phyloP scores from a whole-genome alignment of 2,888 invertebrate species.

The Thymelicus acteon region DNA sequence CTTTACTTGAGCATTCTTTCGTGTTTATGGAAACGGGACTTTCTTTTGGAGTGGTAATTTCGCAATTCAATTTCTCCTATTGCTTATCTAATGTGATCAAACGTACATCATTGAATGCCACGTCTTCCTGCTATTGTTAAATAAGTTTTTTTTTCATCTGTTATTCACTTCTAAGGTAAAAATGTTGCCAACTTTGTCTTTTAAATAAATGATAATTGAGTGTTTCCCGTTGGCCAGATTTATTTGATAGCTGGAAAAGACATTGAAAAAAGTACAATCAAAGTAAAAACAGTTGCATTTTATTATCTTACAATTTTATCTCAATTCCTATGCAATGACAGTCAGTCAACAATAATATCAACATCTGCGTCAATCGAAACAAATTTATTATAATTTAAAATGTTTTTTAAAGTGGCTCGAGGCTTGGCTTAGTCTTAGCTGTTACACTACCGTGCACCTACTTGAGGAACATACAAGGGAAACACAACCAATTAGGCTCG shows the following conservation, averaged over 20 bases:
- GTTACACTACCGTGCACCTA: slow-evolving; percentile 30
- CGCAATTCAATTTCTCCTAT: slow-evolving; percentile 12
- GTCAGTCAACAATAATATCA: too few species aligned
- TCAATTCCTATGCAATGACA: too few species aligned
- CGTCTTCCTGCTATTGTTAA: neutral
- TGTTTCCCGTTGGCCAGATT: too few species aligned
- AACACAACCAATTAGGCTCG: slow-evolving; percentile 55
- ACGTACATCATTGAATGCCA: neutral
- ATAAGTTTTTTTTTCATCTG: slow-evolving; percentile 8
- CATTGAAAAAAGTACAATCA: too few species aligned
- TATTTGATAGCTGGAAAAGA: too few species aligned
- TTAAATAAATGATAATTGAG: too few species aligned
- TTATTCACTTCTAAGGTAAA: neutral
- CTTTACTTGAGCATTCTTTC: slow-evolving; percentile 29
- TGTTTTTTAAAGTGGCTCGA: neutral
- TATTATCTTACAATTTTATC: too few species aligned
- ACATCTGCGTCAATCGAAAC: too few species aligned
- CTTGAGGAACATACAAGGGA: slow-evolving; percentile 51
- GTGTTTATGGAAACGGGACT: slow-evolving; percentile 18
- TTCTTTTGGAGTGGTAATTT: neutral
- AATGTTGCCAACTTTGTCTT: too few species aligned
- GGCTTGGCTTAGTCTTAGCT: neutral
- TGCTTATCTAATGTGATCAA: neutral
- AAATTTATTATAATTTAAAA: too few species aligned
- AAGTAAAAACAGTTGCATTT: too few species aligned